Base-by-base conservation (phyloP, 1,140 invertebrate species). In the Pseudomyrmex sp. region DNA sequence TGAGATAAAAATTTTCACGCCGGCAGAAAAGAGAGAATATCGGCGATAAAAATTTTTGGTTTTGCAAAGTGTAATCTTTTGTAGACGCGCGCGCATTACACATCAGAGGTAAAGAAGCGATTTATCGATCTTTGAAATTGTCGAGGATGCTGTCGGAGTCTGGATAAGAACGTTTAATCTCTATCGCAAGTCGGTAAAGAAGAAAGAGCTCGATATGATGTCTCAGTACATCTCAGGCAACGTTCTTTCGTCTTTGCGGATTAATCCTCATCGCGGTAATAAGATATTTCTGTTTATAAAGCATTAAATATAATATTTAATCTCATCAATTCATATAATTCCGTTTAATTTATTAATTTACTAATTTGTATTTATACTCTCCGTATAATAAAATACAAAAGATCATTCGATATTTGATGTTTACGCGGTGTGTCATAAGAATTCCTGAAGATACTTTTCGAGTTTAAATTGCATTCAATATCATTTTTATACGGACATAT, bases 171-270 rank as follows among this genome's bases (percentile, higher is more conserved):
- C 18, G 61, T 23, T 7, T 54, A 18, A 70, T 70, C 76, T 80
- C 46, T 35, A 35, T 46, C 66, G 20, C 76, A 59, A 50, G 76
- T 80, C 66, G 76, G 72, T 80, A 80, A 80, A 80, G 76, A 72
- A 48, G 76, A 80, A 54, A 5, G 10, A 59, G 13, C n/a, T 44
- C n/a, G 10, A 35, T 35, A 69, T 23, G 66, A 35, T 7, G 26
- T 69, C 15, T 35, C 65, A 48, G 44, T n/a, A 26, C 13, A 52
- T 46, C 2, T 54, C 59, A 44, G n/a, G 26, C n/a, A 65, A 65
- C 12, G 5, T 35, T 35, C 9, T 5, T 23, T n/a, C 4, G 59
- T 58, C 58, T 52, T 70, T 4, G n/a, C 44, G 8, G 72, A 48
- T 70, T n/a, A 48, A 59, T 26, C 0, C 15, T 59, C 1, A 8